Percentiles rank a stretch among this genome's conserved stretches.
Evolutionary conservation across 2,797 vertebrate genomes (phyloP).

Genomic region (Danionella dracula): DNA sequence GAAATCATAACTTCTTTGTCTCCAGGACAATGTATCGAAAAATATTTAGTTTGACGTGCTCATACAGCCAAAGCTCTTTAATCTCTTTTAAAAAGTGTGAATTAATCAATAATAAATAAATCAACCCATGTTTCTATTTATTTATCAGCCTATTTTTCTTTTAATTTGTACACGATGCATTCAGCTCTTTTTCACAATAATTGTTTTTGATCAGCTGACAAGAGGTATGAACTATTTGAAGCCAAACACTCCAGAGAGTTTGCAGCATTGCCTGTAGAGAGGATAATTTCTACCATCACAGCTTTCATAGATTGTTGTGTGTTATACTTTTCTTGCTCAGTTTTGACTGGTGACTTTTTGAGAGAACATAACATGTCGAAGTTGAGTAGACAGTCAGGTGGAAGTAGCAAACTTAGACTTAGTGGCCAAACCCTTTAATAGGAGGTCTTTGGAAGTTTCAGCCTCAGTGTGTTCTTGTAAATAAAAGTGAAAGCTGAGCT

Average conservation of each 20-base stretch:
- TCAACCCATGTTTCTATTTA: slow-evolving; percentile 12
- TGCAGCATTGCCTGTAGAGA: slow-evolving; percentile 1
- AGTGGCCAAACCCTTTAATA: slow-evolving; percentile 70
- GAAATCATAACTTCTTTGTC: too few species aligned
- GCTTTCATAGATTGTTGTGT: neutral
- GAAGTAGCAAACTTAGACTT: slow-evolving; percentile 57
- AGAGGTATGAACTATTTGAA: too few species aligned
- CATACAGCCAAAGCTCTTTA: too few species aligned
- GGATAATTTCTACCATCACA: slow-evolving; percentile 14
- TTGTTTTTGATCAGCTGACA: slow-evolving; percentile 33
- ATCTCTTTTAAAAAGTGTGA: too few species aligned
- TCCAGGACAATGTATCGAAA: too few species aligned
- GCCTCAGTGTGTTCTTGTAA: slow-evolving; percentile 58
- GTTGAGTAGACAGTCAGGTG: slow-evolving; percentile 56
- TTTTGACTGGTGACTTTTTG: neutral
- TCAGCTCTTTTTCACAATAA: slow-evolving; percentile 26
- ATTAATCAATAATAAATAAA: neutral
- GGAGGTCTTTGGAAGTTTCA: slow-evolving; percentile 65
- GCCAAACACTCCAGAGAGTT: neutral
- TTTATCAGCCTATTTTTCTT: too few species aligned
- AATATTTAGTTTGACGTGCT: too few species aligned
- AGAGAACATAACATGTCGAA: slow-evolving; percentile 47
- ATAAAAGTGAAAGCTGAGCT: slow-evolving; percentile 35
- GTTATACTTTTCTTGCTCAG: neutral
- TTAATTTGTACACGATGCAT: slow-evolving; percentile 26